Evolutionary conservation across 2,888 invertebrate species (phyloP), one percentile per base, ranked within the genome.

Genomic region (Osmoderma eremita): DNA sequence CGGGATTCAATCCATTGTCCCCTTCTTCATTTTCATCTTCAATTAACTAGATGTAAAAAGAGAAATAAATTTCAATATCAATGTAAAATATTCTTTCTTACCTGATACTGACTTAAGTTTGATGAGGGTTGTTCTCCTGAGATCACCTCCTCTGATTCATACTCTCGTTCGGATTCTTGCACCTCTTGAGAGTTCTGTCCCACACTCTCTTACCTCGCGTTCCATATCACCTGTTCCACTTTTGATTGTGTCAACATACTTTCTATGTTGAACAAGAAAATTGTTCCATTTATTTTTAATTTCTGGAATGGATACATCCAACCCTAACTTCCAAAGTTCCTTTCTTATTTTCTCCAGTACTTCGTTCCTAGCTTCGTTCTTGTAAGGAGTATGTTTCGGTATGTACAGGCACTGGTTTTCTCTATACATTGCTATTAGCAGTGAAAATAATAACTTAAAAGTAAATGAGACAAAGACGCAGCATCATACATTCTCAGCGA

Each of bases 211-310:
- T 41, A 42, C 13, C 17, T 42, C 42, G 3, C 6, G 42, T 15
- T 42, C 42, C 42, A 3, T 6, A 6, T 13, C 17, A 42, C 42
- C 42, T 42, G 42, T 42, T 42, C 42, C 13, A n/a, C 42, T 42
- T 42, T 42, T 42, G 17, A 42, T n/a, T 15, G 42, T 1, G 3
- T 6, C 3, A 15, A 42, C 1, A 42, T 42, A 42, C 17, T 42
- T 42, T n/a, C 42, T 15, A 3, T 42, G 42, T 42, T 42, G 42
- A 42, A 17, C 42, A 42, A 42, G 42, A 17, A 42, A 42, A 10
- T 42, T 42, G 6, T 42, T 42, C 42, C 13, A 42, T 42, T 42
- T 42, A 17, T 42, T 42, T 42, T 42, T 42, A 15, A 42, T 42
- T 42, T 42, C 42, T 42, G n/a, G 42, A 15, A 17, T 13, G 42